Evolutionary conservation across 2,888 invertebrate genomes (phyloP), one percentile per base, ranked within the genome.

Genomic region (Heliconius ismenius): DNA sequence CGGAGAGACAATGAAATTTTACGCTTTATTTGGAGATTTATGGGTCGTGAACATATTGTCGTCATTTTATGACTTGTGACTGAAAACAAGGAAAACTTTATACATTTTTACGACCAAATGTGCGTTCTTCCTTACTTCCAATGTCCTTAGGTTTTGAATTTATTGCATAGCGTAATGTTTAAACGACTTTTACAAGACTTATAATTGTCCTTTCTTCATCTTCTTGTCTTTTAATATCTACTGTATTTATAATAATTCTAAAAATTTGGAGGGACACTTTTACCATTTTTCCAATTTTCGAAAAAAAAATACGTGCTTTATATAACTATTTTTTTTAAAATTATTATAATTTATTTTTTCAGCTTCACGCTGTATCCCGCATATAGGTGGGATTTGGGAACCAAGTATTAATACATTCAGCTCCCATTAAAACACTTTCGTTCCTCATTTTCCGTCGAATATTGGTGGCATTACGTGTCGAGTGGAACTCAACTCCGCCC

Each of bases 21-120:
- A 88, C 85, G 88, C 86, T 85, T 88, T 90, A 90, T 90, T 90
- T 89, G 86, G 85, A 88, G 88, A 87, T 89, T 89, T 89, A 90
- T 89, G 87, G 84, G 83, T 84, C 89, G 84, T 91, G 89, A 91
- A 90, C 88, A 88, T 86, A 85, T 86, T 87, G 88, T 86, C 86
- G 85, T 88, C 86, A 86, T 84, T 89, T 89, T 86, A 87, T 85
- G 87, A 87, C 81, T 83, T 84, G 82, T 84, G 86, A 87, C 85
- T 85, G 81, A 84, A 83, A 88, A 87, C 86, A 85, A 83, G 85
- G 83, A 83, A 84, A 84, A 81, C 74, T 82, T 84, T 83, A 83
- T 83, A 82, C 79, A 83, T 83, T 83, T 84, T 85, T 84, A 84
- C 82, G 83, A 81, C 77, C 72, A 43, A 67, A 62, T 78, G 79